phyloP scores from a whole-genome alignment of 2,797 vertebrate species.

The Enteromius argenteus region DNA sequence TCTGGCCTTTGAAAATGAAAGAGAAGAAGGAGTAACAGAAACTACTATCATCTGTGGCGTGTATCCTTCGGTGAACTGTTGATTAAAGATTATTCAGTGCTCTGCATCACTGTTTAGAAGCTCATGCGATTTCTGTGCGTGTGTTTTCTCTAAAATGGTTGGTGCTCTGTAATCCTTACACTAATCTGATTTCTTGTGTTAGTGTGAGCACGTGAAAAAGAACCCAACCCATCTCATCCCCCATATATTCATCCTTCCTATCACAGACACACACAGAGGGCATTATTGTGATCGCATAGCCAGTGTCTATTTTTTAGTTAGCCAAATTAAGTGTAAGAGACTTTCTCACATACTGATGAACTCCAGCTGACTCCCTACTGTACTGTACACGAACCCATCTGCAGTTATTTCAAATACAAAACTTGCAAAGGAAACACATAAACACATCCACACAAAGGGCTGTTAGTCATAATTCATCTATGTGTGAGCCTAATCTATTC shows the following conservation, averaged over 20 bases:
- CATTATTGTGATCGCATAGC: neutral
- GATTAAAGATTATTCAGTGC: neutral
- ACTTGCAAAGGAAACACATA: neutral
- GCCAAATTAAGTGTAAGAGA: neutral
- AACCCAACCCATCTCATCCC: neutral
- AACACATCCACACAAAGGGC: slow-evolving; percentile 21
- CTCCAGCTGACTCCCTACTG: neutral
- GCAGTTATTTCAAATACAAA: neutral
- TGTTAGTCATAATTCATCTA: slow-evolving; percentile 17
- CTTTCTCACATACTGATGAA: slow-evolving; percentile 6
- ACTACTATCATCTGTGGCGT: slow-evolving; percentile 34
- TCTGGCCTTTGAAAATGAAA: slow-evolving; percentile 44
- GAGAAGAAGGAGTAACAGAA: slow-evolving; percentile 27
- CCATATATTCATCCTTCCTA: slow-evolving; percentile 2
- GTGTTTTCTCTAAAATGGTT: slow-evolving; percentile 25
- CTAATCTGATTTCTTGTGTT: slow-evolving; percentile 50
- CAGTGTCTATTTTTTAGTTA: slow-evolving; percentile 17
- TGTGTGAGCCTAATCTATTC: slow-evolving; percentile 12
- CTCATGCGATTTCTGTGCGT: neutral
- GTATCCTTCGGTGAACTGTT: slow-evolving; percentile 26
- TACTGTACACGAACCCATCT: neutral
- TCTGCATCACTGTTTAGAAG: neutral
- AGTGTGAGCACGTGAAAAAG: slow-evolving; percentile 11
- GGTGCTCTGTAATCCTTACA: slow-evolving; percentile 40
- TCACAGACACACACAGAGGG: slow-evolving; percentile 12